phyloP scores from a whole-genome alignment of 1,140 invertebrate genomes.

The Cyclina sinensis region DNA sequence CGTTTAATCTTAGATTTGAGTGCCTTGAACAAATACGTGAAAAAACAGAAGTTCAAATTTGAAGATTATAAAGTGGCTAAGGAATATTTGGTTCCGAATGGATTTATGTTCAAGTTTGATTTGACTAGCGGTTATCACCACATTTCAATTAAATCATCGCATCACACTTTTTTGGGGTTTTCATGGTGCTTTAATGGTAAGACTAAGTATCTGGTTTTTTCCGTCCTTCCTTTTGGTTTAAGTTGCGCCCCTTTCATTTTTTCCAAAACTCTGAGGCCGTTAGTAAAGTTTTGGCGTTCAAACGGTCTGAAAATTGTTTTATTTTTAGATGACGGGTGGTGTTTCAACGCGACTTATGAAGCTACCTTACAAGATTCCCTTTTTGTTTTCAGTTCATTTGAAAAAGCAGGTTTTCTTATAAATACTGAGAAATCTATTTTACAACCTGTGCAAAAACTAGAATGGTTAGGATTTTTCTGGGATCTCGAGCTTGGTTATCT shows the following conservation, averaged over 20 bases:
- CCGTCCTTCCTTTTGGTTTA: conserved; percentile 54
- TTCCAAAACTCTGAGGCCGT: too few species aligned
- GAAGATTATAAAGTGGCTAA: too few species aligned
- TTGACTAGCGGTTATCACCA: too few species aligned
- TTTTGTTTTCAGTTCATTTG: conserved; percentile 33
- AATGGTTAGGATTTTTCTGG: conserved; percentile 17
- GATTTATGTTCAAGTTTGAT: conserved; percentile 3
- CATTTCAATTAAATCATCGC: conserved; percentile 7
- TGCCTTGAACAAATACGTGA: too few species aligned
- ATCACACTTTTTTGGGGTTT: conserved; percentile 61
- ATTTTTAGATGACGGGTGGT: conserved; percentile 53
- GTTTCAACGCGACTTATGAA: neutral
- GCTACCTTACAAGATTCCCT: too few species aligned
- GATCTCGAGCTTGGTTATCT: neutral
- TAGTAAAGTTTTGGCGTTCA: too few species aligned
- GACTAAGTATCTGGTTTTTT: too few species aligned
- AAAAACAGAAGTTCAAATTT: too few species aligned
- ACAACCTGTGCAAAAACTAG: neutral
- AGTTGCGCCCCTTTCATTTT: conserved; percentile 32
- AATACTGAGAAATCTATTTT: conserved; percentile 50
- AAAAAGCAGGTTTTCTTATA: too few species aligned
- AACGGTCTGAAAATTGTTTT: conserved; percentile 44
- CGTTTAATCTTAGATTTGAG: too few species aligned
- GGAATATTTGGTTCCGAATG: too few species aligned
- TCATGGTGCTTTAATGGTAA: neutral